Evolutionary conservation across 1,140 invertebrate species (phyloP).

Genomic region (Drosophila yakuba): DNA sequence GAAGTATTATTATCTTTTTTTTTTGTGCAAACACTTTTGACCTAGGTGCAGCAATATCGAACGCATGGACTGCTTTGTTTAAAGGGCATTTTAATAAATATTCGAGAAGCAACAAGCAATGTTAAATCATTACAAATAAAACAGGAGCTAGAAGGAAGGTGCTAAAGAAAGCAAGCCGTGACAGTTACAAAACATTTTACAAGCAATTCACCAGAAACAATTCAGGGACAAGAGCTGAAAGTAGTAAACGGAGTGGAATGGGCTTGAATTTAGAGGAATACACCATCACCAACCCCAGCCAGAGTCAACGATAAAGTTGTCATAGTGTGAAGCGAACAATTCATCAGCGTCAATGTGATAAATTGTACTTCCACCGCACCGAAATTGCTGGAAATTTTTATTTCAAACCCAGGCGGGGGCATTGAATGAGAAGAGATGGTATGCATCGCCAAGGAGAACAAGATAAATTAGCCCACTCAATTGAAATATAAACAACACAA

Average conservation of each 20-base stretch:
- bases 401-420: slow-evolving; percentile 18
- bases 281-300: slow-evolving; percentile 13
- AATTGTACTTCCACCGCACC: slow-evolving; percentile 70
- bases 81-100: slow-evolving; percentile 29
- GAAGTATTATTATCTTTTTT: no score
- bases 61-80: not conserved
- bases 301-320: slow-evolving; percentile 74
- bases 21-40: no score
- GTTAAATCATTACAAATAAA: slow-evolving; percentile 69
- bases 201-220: slow-evolving; percentile 72
- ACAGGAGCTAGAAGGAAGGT: slow-evolving; percentile 33
- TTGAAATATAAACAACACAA: slow-evolving; percentile 74
- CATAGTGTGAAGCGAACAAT: slow-evolving; percentile 79
- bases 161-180: slow-evolving; percentile 42
- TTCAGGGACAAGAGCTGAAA: slow-evolving; percentile 40
- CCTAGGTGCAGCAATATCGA: no score
- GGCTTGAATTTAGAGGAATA: not conserved
- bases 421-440: slow-evolving; percentile 3
- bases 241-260: slow-evolving; percentile 10
- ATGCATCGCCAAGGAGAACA: slow-evolving; percentile 61
- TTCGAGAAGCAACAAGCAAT: slow-evolving; percentile 38
- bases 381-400: slow-evolving; percentile 75
- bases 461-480: slow-evolving; percentile 71
- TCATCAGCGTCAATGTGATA: slow-evolving; percentile 82
- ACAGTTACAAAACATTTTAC: slow-evolving; percentile 81